Evolutionary conservation across 35 echinoderm and acorn worm species (phyloP), one percentile per base, ranked within the genome.

Genomic region (Heliocidaris tuberculata): DNA sequence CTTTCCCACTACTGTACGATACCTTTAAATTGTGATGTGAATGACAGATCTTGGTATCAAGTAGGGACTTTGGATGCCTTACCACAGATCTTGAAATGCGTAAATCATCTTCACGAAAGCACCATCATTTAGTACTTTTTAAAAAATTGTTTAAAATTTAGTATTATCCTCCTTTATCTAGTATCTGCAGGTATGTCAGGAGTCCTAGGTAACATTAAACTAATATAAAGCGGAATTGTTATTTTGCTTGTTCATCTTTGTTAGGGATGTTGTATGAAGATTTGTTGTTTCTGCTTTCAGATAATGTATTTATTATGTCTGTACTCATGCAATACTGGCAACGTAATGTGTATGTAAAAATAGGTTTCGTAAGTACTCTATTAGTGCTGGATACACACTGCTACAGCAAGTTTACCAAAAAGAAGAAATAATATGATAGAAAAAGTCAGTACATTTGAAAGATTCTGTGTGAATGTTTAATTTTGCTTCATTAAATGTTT

Each of bases 271-370:
- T 49, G 21, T 93, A 48, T 32, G 5, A 13, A 32, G 21, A 47
- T 91, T 15, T 32, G 48, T 13, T 31, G 31, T 59, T 48, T 52
- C 30, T 27, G 47, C 10, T 93, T 93, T 93, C 91, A 93, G 47
- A 48, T 93, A 27, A 27, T 52, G 31, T 93, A 59, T 93, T 93
- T 93, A 48, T 52, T 93, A 47, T 32, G 29, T 93, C 56, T n/a
- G 31, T 93, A 93, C 48, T 93, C 17, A 93, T 93, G 91, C 91
- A 93, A 93, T 93, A 93, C 48, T 56, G 29, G 50, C 50, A 93
- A 30, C n/a, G 17, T 93, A 59, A 50, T 93, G 47, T 59, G 3
- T 93, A 52, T 93, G 91, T 48, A 52, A 93, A 48, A 50, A 30
- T 50, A 93, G 47, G 17, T 48, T 89, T 32, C 12, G 31, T 11